These are phyloP conservation scores for Labrus mixtus DNA, from an alignment of 2,113 vertebrate species.

Conservation along the genomic window DNA sequence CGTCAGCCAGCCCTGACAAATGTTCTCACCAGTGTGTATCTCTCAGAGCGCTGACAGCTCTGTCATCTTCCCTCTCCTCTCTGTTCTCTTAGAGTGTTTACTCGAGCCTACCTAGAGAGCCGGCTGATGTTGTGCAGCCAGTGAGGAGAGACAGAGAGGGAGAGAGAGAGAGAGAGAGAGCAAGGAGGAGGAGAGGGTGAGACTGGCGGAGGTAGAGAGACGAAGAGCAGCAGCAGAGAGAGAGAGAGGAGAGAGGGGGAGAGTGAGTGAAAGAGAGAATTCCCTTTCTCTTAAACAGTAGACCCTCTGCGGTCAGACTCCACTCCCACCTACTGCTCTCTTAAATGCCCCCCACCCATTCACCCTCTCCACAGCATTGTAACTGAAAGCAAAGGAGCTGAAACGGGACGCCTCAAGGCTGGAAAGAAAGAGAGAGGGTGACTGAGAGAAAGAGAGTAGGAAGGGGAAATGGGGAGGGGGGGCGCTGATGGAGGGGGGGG, in stretches of 20 bases:
- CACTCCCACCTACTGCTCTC: conserved; percentile 82
- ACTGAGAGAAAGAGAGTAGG: conserved; percentile 54
- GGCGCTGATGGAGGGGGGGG: conserved; percentile 7
- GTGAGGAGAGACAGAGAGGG: conserved; percentile 56
- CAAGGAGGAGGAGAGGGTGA: conserved; percentile 26
- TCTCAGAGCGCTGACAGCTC: conserved; percentile 81
- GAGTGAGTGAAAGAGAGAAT: conserved; percentile 75
- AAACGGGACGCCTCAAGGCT: conserved; percentile 85
- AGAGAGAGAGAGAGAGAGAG: conserved; percentile 19
- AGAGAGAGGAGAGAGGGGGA: conserved; percentile 47
- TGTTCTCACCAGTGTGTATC: conserved; percentile 57
- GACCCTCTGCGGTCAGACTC: conserved; percentile 86
- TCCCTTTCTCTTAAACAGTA: conserved; percentile 85
- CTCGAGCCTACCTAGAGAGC: conserved; percentile 72
- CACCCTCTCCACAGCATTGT: conserved; percentile 77
- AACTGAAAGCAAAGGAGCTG: conserved; percentile 83
- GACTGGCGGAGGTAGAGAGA: conserved; percentile 11
- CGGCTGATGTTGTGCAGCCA: conserved; percentile 73
- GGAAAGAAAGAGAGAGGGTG: conserved; percentile 55
- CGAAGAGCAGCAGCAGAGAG: conserved; percentile 19
- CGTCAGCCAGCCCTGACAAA: conserved; percentile 55
- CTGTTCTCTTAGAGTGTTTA: conserved; percentile 68
- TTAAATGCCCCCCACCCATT: conserved; percentile 78
- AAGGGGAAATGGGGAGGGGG: conserved; percentile 43
- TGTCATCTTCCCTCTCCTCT: conserved; percentile 75